Evolutionary conservation across 2,797 vertebrate species (phyloP).

Genomic region (Enteromius fasciolatus): DNA sequence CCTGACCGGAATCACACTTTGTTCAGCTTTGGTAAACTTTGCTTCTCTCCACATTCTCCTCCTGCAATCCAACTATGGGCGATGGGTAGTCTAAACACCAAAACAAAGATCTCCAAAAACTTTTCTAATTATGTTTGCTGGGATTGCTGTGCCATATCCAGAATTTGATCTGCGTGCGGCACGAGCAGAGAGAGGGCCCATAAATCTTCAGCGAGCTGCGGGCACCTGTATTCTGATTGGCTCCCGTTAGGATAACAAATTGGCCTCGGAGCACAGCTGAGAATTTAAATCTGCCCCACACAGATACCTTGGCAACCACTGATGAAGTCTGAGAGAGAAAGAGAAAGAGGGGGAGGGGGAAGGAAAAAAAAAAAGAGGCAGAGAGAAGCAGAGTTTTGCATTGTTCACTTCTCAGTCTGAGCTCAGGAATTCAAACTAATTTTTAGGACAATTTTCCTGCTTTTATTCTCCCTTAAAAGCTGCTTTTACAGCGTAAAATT

Average conservation of each 20-base stretch:
- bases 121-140: constrained; percentile 57
- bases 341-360: constrained; percentile 65
- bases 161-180: constrained; percentile 51
- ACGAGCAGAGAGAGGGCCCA: constrained; percentile 47
- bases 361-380: constrained; percentile 26
- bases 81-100: constrained; percentile 42
- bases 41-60: neutral
- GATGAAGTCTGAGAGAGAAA: constrained; percentile 47
- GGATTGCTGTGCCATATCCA: constrained; percentile 49
- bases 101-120: constrained; percentile 55
- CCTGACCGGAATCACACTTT: constrained; percentile 1
- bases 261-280: constrained; percentile 52
- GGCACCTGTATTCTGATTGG: constrained; percentile 60
- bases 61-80: constrained; percentile 20
- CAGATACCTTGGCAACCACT: constrained; percentile 61
- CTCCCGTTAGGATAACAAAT: constrained; percentile 65
- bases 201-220: constrained; percentile 57
- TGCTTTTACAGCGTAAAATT: neutral
- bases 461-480: constrained; percentile 9
- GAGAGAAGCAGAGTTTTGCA: constrained; percentile 10
- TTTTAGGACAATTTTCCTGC: constrained; percentile 20
- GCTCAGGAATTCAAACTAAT: neutral
- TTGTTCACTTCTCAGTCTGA: constrained; percentile 31
- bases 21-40: neutral
- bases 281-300: constrained; percentile 63